Evolutionary conservation across 2,888 invertebrate genomes (phyloP), one percentile per base, ranked within the genome.

Genomic region (Tricholauxania praeusta): DNA sequence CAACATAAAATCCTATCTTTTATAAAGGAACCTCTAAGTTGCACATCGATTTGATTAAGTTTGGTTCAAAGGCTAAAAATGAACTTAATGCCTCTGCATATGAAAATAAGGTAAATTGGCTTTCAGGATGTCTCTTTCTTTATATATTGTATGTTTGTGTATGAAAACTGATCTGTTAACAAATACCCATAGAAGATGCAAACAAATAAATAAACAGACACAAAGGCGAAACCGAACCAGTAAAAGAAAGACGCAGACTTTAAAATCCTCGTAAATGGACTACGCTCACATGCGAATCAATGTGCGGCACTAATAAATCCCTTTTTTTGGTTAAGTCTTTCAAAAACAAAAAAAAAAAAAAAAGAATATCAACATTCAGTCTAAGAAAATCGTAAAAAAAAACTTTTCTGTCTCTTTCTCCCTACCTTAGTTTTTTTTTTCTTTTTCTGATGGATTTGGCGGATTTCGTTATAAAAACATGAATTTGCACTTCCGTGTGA

Each of bases 401-500:
- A 57, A 28, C 32, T 5, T 57, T 49, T 17, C 62, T 63, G 32
- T 65, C 32, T 48, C 49, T 17, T 47, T 48, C 53, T 12, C 22
- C 22, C 15, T 5, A n/a, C n/a, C 22, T 39, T 39, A 39, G 10
- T 53, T 32, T 47, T 47, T 52, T 1, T 19, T 62, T 32, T 62
- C 8, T 51, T 52, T 12, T 22, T 49, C 49, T 15, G 12, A 14
- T 65, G 28, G 51, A 65, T 59, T 59, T 47, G 62, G 12, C 70
- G 63, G 70, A 62, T 70, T 70, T 63, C 63, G 32, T 70, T 62
- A 70, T 63, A 70, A 81, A 80, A 85, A 85, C 85, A 85, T 80
- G 85, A 81, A 80, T 84, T 84, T 85, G 85, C 85, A 85, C 85
- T 85, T 84, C 82, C 78, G 80, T 81, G 80, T 74, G 79, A 80